These are phyloP conservation scores for Nylanderia fulva DNA, from an alignment of 1,140 invertebrate genomes.

Conservation along the genomic window DNA sequence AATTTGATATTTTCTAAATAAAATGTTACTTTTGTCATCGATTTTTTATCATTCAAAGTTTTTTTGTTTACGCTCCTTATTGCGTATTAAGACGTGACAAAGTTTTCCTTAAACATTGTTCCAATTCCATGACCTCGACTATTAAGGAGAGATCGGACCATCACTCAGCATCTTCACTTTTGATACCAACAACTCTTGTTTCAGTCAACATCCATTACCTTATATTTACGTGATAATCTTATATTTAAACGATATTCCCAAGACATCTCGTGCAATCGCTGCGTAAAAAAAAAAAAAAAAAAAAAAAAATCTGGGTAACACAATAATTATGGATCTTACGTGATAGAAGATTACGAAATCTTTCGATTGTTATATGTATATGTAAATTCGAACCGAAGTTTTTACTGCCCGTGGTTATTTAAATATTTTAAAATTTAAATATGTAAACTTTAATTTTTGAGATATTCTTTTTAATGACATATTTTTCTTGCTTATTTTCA, in stretches of 20 bases:
- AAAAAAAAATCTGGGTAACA: background rate
- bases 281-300: background rate
- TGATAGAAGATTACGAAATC: background rate
- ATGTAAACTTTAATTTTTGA: background rate
- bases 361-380: background rate
- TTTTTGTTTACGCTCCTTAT: background rate
- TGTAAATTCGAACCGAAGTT: background rate
- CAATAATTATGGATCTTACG: background rate
- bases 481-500: conserved; percentile 57
- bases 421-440: background rate
- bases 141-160: conserved; percentile 45
- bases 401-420: background rate
- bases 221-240: background rate
- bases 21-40: background rate
- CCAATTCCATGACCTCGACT: conserved; percentile 38
- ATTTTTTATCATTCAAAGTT: background rate
- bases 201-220: background rate
- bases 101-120: conserved; percentile 29
- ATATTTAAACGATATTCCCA: background rate
- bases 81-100: background rate
- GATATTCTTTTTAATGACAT: background rate
- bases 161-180: background rate
- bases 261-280: background rate
- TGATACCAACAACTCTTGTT: background rate
- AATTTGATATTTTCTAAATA: conserved; percentile 18